phyloP scores from a whole-genome alignment of 2,888 invertebrate species.

The Palloptera scutellata region DNA sequence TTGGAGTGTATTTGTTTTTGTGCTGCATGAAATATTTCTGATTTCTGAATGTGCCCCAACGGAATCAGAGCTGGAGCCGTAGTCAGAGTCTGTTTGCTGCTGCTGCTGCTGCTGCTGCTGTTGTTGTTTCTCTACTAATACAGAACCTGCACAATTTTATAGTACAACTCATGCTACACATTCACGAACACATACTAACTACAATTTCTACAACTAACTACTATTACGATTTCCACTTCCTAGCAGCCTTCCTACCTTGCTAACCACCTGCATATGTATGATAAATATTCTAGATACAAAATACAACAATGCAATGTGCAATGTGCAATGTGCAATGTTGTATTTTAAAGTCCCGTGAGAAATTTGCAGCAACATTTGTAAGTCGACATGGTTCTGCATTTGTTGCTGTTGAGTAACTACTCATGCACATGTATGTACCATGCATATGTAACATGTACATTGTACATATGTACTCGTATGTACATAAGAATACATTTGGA shows the following conservation, averaged over 20 bases:
- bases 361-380: conserved; percentile 25
- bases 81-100: background rate
- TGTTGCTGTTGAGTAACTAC: background rate
- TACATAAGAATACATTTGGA: too few species aligned
- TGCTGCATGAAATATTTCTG: conserved; percentile 1
- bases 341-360: conserved; percentile 28
- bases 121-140: too few species aligned
- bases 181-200: too few species aligned
- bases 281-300: background rate
- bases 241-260: too few species aligned
- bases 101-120: too few species aligned
- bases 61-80: conserved; percentile 13
- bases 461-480: too few species aligned
- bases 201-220: background rate
- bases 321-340: background rate
- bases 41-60: conserved; percentile 21
- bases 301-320: conserved; percentile 4
- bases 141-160: too few species aligned
- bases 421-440: background rate
- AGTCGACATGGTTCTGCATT: background rate
- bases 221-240: background rate
- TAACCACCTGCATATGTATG: too few species aligned
- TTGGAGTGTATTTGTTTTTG: background rate
- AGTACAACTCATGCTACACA: too few species aligned
- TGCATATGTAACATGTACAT: too few species aligned